A percentile compares a stretch with the other conserved stretches of the same genome.
Conservation (phyloP, 1,140 invertebrate species). For the Sinella curviseta region DNA sequence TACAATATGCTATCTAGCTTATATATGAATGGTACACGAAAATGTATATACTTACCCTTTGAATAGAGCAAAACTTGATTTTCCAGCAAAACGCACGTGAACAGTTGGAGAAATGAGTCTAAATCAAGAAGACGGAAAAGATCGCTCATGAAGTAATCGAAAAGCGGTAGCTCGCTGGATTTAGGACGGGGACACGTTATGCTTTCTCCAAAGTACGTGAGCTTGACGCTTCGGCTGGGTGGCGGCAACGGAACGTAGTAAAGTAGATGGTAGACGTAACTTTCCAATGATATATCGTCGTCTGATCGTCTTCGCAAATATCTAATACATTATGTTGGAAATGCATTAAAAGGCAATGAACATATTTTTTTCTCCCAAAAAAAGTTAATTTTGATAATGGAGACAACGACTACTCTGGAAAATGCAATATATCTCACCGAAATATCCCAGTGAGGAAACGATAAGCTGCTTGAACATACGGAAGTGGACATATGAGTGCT, state of each 20-base stretch:
- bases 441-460: constrained; percentile 84
- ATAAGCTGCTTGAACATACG: constrained; percentile 81
- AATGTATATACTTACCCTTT: constrained; percentile 63
- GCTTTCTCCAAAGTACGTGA: constrained; percentile 71
- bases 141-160: constrained; percentile 88
- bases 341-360: neutral
- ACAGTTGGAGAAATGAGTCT: constrained; percentile 88
- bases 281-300: constrained; percentile 65
- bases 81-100: constrained; percentile 92
- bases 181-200: constrained; percentile 70
- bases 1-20: too few species aligned
- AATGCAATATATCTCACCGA: constrained; percentile 69
- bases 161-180: constrained; percentile 79
- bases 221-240: constrained; percentile 79
- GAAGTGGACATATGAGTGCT: constrained; percentile 83
- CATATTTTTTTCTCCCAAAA: too few species aligned
- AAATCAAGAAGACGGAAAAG: constrained; percentile 84
- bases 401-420: too few species aligned
- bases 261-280: constrained; percentile 91
- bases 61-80: constrained; percentile 94
- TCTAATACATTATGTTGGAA: neutral
- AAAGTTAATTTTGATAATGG: too few species aligned
- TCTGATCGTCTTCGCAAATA: constrained; percentile 1
- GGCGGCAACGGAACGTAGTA: constrained; percentile 90
- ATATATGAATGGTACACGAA: neutral